Evolutionary conservation across 2,797 vertebrate genomes (phyloP).

Genomic region (Pipistrellus pygmaeus): DNA sequence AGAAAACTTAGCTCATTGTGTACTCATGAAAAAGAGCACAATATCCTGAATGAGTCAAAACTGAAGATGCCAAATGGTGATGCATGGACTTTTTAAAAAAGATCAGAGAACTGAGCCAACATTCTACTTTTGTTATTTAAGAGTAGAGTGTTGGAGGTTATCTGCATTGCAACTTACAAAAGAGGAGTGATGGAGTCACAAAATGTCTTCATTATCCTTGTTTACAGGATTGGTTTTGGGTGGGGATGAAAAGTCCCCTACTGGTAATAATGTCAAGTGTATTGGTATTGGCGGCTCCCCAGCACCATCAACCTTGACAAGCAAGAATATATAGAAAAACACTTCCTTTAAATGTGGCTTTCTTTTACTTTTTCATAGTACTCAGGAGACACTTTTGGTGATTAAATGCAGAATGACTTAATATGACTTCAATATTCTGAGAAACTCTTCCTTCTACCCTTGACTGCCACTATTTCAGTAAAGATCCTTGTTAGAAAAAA

Average conservation of each 20-base stretch:
- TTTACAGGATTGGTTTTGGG: not conserved
- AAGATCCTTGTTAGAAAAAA: constrained; percentile 11
- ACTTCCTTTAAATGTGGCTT: constrained; percentile 2
- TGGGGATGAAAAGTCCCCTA: not conserved
- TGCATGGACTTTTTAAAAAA: constrained; percentile 9
- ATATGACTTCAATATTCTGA: constrained; percentile 18
- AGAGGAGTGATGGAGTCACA: not conserved
- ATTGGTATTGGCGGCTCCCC: not conserved
- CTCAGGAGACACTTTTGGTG: not conserved
- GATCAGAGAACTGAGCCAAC: not conserved
- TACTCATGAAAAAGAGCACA: constrained; percentile 63
- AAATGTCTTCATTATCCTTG: not conserved
- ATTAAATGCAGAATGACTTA: constrained; percentile 36
- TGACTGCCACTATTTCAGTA: not conserved
- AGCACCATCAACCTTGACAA: not conserved
- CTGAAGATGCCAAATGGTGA: constrained; percentile 54
- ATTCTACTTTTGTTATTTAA: not conserved
- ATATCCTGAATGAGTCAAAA: constrained; percentile 60
- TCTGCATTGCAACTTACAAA: not conserved
- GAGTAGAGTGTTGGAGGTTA: not conserved
- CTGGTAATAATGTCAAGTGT: not conserved
- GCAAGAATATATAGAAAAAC: not conserved
- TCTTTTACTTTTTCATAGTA: not conserved
- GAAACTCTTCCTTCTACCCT: constrained; percentile 14
- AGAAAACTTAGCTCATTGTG: constrained; percentile 27